Conservation (phyloP, 2,797 vertebrate species). For the Enteromius anoplus region DNA sequence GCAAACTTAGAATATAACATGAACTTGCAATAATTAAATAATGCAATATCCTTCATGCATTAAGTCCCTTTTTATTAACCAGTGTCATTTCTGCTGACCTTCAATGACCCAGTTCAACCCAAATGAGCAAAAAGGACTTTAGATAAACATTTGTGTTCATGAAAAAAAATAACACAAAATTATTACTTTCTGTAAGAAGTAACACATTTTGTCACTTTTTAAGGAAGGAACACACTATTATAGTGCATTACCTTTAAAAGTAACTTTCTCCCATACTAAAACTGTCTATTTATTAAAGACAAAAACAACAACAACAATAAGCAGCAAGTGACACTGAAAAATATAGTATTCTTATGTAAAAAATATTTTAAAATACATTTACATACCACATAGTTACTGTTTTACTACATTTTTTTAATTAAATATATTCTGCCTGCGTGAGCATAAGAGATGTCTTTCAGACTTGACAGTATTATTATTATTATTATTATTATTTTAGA, state of each 20-base stretch:
- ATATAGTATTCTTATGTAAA: not conserved
- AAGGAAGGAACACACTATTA: not conserved
- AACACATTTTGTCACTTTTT: not conserved
- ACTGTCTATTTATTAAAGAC: not conserved
- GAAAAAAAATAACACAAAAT: not conserved
- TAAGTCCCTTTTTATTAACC: not conserved
- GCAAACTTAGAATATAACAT: not conserved
- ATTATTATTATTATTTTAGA: no score
- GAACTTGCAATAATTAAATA: not conserved
- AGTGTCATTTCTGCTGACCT: not conserved
- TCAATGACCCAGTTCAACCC: not conserved
- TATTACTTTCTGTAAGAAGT: not conserved
- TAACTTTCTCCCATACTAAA: not conserved
- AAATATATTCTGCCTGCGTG: not conserved
- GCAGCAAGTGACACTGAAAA: not conserved
- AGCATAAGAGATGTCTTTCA: not conserved
- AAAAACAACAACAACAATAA: no score
- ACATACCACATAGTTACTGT: not conserved
- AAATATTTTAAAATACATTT: not conserved
- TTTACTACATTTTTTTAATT: not conserved
- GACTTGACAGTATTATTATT: no score
- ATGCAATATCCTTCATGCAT: not conserved
- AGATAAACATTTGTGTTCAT: no score
- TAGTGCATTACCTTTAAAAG: not conserved
- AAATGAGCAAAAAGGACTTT: not conserved